Conservation (phyloP, 2,113 vertebrate species). For the Oreocharis arfaki region DNA sequence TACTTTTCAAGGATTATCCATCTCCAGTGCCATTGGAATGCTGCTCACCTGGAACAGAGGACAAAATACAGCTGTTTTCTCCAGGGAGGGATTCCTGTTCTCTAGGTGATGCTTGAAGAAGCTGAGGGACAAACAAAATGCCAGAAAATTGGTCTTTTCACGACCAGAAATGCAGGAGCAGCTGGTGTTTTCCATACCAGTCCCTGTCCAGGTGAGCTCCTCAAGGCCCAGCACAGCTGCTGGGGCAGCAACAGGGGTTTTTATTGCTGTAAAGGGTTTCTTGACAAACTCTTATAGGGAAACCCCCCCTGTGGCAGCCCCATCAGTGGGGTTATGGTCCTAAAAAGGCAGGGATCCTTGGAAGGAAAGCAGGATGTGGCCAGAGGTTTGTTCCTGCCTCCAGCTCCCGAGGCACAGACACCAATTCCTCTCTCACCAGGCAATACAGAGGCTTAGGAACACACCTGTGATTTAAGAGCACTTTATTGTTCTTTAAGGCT, state of each 20-base stretch:
- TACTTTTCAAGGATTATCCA: not conserved
- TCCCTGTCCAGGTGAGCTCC: not conserved
- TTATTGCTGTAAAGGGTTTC: not conserved
- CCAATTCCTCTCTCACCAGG: not conserved
- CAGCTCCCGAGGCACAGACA: fast-evolving
- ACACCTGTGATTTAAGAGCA: constrained; percentile 93
- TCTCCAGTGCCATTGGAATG: fast-evolving
- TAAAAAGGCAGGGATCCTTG: not conserved
- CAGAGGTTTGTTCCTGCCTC: not conserved
- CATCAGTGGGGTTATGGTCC: fast-evolving
- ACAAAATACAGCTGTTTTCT: not conserved
- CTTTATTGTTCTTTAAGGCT: constrained; percentile 99
- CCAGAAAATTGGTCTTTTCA: not conserved
- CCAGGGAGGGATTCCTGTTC: not conserved
- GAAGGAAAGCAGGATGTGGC: not conserved
- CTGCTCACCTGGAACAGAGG: not conserved
- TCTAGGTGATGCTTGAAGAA: not conserved
- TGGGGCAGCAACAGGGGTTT: not conserved
- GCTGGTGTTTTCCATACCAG: not conserved
- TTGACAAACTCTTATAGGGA: not conserved
- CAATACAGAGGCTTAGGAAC: not conserved
- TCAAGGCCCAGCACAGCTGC: not conserved
- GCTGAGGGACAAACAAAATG: not conserved
- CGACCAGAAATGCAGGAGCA: no score
- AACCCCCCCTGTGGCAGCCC: not conserved